Conservation (phyloP, 2,113 vertebrate genomes). For the Falcunculus frontatus region DNA sequence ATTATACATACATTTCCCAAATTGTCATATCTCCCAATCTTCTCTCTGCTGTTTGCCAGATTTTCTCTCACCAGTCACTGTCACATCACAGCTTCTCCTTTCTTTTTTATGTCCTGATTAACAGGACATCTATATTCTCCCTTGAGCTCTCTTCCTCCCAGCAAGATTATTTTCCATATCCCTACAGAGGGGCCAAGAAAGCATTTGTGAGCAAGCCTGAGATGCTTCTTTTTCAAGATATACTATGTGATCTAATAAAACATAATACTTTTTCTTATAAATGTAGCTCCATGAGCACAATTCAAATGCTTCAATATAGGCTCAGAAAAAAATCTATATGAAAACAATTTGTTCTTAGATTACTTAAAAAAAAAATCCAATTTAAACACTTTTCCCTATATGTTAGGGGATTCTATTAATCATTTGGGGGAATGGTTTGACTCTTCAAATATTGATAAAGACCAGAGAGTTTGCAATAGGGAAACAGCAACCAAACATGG, state of each 20-base stretch:
- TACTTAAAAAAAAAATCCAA: background rate
- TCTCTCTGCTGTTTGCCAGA: conserved; percentile 25
- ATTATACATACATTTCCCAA: conserved; percentile 41
- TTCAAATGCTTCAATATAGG: background rate
- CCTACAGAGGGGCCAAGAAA: conserved; percentile 11
- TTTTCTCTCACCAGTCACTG: conserved; percentile 56
- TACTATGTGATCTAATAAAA: conserved; percentile 9
- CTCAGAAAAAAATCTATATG: background rate
- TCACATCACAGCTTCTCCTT: conserved; percentile 40
- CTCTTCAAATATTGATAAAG: background rate
- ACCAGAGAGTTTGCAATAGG: background rate
- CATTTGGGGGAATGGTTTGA: background rate
- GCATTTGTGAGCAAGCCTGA: background rate
- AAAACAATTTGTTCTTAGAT: background rate
- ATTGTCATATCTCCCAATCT: conserved; percentile 16
- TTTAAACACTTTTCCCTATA: background rate
- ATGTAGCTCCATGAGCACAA: background rate
- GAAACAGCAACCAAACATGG: background rate
- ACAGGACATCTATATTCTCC: conserved; percentile 62
- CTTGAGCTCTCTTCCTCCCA: conserved; percentile 39
- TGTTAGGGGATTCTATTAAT: background rate
- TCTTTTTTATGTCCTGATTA: conserved; percentile 58
- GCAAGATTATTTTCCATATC: conserved; percentile 30
- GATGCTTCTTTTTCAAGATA: background rate
- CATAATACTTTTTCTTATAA: conserved; percentile 3